These are phyloP conservation scores for Drosophila kuntzei DNA, from an alignment of 2,888 invertebrate genomes.

Conservation along the genomic window DNA sequence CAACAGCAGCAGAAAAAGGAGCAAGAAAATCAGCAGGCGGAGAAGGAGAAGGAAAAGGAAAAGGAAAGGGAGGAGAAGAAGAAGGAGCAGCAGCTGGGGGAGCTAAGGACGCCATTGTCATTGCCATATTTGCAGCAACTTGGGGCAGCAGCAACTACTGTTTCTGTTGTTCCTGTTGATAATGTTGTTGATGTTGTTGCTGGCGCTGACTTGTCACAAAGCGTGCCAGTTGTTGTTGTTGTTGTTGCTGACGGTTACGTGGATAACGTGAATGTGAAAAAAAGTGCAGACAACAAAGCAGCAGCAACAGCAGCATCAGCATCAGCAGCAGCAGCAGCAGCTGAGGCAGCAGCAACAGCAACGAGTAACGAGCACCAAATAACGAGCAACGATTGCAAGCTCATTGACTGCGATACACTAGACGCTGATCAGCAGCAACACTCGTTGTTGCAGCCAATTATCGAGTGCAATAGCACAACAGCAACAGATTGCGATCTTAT, in stretches of 20 bases:
- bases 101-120: conserved; percentile 70
- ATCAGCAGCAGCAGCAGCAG: conserved; percentile 15
- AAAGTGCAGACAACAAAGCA: conserved; percentile 41
- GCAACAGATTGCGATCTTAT: conserved; percentile 68
- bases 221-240: conserved; percentile 58
- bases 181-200: conserved; percentile 56
- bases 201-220: conserved; percentile 42
- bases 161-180: conserved; percentile 13
- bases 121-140: conserved; percentile 63
- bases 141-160: conserved; percentile 6
- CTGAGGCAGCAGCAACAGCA: conserved; percentile 19
- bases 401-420: conserved; percentile 8
- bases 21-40: conserved; percentile 7
- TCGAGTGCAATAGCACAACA: conserved; percentile 24
- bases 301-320: conserved; percentile 12
- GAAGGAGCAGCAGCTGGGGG: conserved; percentile 39
- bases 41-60: background rate
- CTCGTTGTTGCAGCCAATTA: conserved; percentile 3
- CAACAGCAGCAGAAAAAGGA: conserved; percentile 25
- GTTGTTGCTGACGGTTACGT: conserved; percentile 67
- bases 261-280: conserved; percentile 63
- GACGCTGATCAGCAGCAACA: conserved; percentile 24
- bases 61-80: background rate
- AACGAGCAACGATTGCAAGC: conserved; percentile 10
- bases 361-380: conserved; percentile 31